Evolutionary conservation across 2,113 vertebrate genomes (phyloP).

Genomic region (Ursus arctos): DNA sequence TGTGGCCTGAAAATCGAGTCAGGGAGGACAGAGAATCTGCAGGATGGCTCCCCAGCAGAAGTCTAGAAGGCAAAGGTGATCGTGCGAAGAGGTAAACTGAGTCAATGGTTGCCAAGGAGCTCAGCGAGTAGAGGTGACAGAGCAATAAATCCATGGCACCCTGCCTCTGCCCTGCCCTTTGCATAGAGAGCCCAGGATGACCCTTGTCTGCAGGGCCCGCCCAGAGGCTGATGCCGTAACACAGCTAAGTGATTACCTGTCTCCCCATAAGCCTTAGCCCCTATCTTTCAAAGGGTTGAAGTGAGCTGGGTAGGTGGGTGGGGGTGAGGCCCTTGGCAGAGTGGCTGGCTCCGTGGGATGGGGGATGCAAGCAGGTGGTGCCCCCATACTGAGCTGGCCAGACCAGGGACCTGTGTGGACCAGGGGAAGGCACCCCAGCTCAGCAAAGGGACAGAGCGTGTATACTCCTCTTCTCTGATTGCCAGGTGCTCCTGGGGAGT

Average conservation of each 20-base stretch:
- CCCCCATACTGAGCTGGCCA: neutral
- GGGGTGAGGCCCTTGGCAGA: neutral
- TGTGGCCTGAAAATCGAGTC: neutral
- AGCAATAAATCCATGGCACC: accelerated
- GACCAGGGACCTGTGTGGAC: neutral
- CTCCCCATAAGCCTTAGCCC: neutral
- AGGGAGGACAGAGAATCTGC: neutral
- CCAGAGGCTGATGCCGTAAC: neutral
- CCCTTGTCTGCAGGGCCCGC: neutral
- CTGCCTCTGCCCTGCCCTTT: no score
- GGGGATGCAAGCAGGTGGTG: neutral
- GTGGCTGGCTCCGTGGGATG: neutral
- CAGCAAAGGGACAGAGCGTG: accelerated
- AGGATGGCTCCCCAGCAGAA: neutral
- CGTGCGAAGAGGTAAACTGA: accelerated
- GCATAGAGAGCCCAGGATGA: neutral
- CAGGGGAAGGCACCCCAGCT: neutral
- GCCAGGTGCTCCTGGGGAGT: neutral
- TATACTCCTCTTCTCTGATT: neutral
- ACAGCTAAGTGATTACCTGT: neutral
- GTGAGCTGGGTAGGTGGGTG: neutral
- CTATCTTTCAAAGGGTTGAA: neutral
- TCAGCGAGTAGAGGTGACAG: neutral
- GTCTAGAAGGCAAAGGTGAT: neutral
- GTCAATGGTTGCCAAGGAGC: neutral